Evolutionary conservation across 2,113 vertebrate genomes (phyloP), one percentile per base, ranked within the genome.

Genomic region (Chloropsis cyanopogon): DNA sequence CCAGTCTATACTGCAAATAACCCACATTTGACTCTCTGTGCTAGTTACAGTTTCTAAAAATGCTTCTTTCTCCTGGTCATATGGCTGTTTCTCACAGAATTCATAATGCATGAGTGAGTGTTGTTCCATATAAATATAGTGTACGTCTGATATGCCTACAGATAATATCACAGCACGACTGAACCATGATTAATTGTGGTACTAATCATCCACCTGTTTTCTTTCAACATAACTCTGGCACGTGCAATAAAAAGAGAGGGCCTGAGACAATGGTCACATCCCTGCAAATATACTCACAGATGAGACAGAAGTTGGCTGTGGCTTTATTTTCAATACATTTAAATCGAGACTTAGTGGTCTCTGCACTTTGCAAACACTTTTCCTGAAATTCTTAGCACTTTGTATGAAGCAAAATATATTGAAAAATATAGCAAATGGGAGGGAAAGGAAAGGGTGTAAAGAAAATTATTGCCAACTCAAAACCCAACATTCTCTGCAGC

Each of bases 41-140:
- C 86, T 82, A 91, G 66, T 91, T 80, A 92, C 10, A 21, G 60
- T 77, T 92, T 85, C 88, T 95, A 90, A 90, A 96, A 95, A 83
- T 71, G 75, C 39, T 44, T 2, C 41, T 75, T 90, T 86, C 52
- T 90, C n/a, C 49, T 83, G 76, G 68, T 90, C 86, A 93, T 66
- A 90, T 37, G 60, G 64, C 69, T 90, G 37, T 37, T 87, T 83
- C 82, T 86, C 72, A 56, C 52, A 75, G 83, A 75, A 91, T 68
- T 94, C 53, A 44, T 84, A 66, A 92, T 44, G 44, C 28, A 57
- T 72, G 50, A 70, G 65, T 85, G 84, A 88, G 66, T 86, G 87
- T 73, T 71, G 56, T 80, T 95, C 66, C 50, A 8, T 60, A 71
- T 82, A 96, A 95, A 93, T 80, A 91, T 17, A 77, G 77, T 39